Percentiles rank a stretch among this genome's conserved stretches.
Conservation (phyloP, 2,888 invertebrate species). For the Strigamia crassipes region DNA sequence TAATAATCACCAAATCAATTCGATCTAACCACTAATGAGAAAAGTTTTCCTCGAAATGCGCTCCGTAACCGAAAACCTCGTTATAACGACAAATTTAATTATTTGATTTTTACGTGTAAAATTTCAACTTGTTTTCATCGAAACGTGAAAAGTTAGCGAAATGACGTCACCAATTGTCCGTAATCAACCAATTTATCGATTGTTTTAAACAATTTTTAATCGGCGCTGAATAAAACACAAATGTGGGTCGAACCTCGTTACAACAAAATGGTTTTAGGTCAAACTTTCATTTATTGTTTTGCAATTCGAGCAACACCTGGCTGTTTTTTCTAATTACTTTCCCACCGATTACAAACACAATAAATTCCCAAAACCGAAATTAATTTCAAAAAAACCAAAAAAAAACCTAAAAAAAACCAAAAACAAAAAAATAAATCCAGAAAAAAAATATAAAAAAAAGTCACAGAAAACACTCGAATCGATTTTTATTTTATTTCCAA, state of each 20-base stretch:
- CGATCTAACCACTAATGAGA: neutral
- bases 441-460: neutral
- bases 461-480: neutral
- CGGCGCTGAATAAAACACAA: neutral
- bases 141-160: neutral
- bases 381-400: neutral
- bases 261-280: conserved; percentile 26
- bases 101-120: neutral
- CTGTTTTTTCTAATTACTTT: neutral
- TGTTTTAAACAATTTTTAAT: neutral
- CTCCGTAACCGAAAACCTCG: neutral
- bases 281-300: conserved; percentile 1
- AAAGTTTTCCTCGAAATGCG: neutral
- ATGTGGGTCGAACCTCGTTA: neutral
- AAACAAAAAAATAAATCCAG: neutral
- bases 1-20: neutral
- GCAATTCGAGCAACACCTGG: conserved; percentile 25
- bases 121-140: neutral
- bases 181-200: neutral
- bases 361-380: neutral
- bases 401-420: too few species aligned
- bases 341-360: neutral
- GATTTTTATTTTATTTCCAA: too few species aligned
- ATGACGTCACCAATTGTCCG: neutral
- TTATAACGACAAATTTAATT: neutral